A percentile compares a stretch with the other conserved stretches of the same genome.
Evolutionary conservation across 2,888 invertebrate species (phyloP).

Genomic region (Plagiodera versicolora): DNA sequence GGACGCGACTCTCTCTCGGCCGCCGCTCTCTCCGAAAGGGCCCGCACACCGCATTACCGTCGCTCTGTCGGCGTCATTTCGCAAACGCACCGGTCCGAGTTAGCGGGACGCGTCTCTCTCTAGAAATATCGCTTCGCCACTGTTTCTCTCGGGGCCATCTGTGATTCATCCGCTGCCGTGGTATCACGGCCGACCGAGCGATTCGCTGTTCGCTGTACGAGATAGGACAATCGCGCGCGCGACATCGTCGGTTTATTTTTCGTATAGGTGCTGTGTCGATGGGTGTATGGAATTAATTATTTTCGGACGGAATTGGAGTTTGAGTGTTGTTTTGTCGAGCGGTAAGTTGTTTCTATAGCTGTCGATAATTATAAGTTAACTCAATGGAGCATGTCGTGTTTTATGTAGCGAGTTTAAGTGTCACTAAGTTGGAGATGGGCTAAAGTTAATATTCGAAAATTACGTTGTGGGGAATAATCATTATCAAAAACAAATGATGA

Average conservation of each 20-base stretch:
- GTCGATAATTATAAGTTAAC: no score
- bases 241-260: background rate
- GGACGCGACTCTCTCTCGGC: constrained; percentile 7
- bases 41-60: constrained; percentile 16
- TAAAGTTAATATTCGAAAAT: no score
- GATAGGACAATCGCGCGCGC: background rate
- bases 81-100: constrained; percentile 48
- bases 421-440: no score
- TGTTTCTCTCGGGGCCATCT: constrained; percentile 4
- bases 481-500: no score
- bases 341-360: no score
- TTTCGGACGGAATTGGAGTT: no score
- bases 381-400: no score
- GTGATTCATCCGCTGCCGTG: background rate
- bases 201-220: background rate
- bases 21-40: constrained; percentile 23
- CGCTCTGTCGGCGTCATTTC: constrained; percentile 36
- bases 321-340: no score
- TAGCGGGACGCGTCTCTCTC: constrained; percentile 25
- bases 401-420: no score
- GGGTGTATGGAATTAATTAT: no score
- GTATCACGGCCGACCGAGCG: background rate
- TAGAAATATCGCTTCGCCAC: constrained; percentile 10
- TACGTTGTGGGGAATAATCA: no score
- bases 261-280: background rate